Conservation (phyloP, 2,888 invertebrate species). For the Amphipyra tragopoginis region DNA sequence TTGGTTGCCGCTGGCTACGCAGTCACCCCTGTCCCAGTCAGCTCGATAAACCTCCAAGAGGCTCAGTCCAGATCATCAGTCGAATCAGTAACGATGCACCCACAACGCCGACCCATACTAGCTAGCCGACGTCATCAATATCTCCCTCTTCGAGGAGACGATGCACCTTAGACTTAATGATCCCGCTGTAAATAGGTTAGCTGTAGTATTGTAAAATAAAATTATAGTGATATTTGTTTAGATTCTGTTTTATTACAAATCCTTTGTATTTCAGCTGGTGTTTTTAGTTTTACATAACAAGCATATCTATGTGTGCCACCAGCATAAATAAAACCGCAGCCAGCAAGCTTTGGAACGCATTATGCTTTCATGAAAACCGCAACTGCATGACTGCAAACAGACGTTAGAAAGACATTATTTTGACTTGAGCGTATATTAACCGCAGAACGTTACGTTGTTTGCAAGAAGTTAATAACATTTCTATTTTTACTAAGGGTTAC, state of each 20-base stretch:
- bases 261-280: not conserved
- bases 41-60: constrained; percentile 70
- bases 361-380: constrained; percentile 45
- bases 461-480: no score
- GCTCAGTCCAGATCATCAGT: constrained; percentile 82
- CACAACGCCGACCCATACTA: constrained; percentile 64
- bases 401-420: constrained; percentile 23
- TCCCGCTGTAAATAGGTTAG: constrained; percentile 79
- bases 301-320: not conserved
- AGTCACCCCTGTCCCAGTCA: constrained; percentile 86
- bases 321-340: constrained; percentile 34
- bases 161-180: constrained; percentile 79
- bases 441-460: constrained; percentile 1
- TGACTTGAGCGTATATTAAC: constrained; percentile 10
- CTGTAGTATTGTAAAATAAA: constrained; percentile 74
- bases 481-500: no score
- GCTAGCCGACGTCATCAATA: constrained; percentile 82
- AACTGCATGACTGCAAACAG: constrained; percentile 33
- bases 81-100: constrained; percentile 69
- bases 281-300: not conserved
- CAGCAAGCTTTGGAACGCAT: constrained; percentile 33
- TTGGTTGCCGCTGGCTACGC: constrained; percentile 86
- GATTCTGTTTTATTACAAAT: constrained; percentile 52
- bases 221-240: constrained; percentile 72
- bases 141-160: constrained; percentile 84